phyloP scores from a whole-genome alignment of 2,113 vertebrate genomes.

The Antennarius striatus region DNA sequence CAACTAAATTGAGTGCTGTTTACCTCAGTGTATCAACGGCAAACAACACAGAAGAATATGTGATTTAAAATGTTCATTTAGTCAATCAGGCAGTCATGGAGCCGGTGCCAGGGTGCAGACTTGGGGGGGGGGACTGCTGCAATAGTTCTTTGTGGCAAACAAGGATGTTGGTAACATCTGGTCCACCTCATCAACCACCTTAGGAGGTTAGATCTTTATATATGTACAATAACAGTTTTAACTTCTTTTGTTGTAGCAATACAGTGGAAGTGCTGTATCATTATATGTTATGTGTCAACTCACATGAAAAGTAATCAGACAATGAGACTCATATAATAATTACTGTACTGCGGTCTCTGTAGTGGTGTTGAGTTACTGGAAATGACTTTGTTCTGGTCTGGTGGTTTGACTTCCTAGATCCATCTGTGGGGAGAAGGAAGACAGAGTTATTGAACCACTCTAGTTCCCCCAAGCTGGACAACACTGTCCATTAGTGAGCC shows the following conservation, averaged over 20 bases:
- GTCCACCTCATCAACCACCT: too few relatives aligned
- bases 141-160: too few relatives aligned
- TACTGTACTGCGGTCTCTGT: not conserved
- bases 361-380: not conserved
- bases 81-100: too few relatives aligned
- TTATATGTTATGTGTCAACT: not conserved
- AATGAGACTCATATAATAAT: not conserved
- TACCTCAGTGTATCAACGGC: too few relatives aligned
- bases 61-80: too few relatives aligned
- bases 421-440: slow-evolving; percentile 18
- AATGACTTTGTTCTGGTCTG: slow-evolving; percentile 16
- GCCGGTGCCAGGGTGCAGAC: too few relatives aligned
- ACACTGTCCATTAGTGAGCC: not conserved
- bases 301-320: not conserved
- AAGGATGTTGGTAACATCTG: too few relatives aligned
- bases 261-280: too few relatives aligned
- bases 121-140: too few relatives aligned
- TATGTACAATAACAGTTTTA: not conserved
- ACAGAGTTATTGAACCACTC: slow-evolving; percentile 26
- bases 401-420: slow-evolving; percentile 4
- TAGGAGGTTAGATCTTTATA: too few relatives aligned
- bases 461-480: slow-evolving; percentile 25
- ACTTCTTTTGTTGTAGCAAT: not conserved
- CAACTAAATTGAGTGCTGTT: too few relatives aligned
- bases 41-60: too few relatives aligned